Percentiles rank a stretch among this genome's conserved stretches.
phyloP scores from a whole-genome alignment of 2,888 invertebrate species.

The Trachelus tabidus region DNA sequence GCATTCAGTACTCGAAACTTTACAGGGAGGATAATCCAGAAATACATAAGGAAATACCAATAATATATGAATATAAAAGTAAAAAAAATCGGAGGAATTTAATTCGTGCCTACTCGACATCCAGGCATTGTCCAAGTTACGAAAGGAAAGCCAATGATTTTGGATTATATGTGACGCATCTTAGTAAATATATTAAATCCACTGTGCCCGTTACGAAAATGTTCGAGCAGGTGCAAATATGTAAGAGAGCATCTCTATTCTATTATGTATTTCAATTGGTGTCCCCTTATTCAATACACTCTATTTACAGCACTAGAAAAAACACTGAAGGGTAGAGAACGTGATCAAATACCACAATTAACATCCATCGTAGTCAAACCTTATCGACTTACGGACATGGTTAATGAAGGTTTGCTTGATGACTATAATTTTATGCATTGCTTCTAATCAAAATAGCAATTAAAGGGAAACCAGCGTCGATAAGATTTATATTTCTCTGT shows the following conservation, averaged over 20 bases:
- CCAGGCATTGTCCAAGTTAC: slow-evolving; percentile 55
- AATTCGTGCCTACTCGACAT: slow-evolving; percentile 59
- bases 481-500: slow-evolving; percentile 6
- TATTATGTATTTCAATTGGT: neutral
- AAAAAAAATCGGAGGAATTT: slow-evolving; percentile 54
- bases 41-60: slow-evolving; percentile 53
- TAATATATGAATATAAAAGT: slow-evolving; percentile 47
- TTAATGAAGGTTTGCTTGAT: slow-evolving; percentile 26
- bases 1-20: neutral
- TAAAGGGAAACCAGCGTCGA: neutral
- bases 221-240: slow-evolving; percentile 54
- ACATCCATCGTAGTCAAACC: slow-evolving; percentile 51
- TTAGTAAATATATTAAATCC: slow-evolving; percentile 51
- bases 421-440: neutral
- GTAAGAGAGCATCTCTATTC: slow-evolving; percentile 34
- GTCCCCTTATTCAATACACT: neutral
- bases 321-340: slow-evolving; percentile 48
- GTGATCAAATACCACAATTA: slow-evolving; percentile 58
- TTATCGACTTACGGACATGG: slow-evolving; percentile 49
- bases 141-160: slow-evolving; percentile 47
- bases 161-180: slow-evolving; percentile 55
- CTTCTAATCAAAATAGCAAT: neutral
- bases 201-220: slow-evolving; percentile 53
- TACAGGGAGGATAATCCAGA: slow-evolving; percentile 53
- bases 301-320: slow-evolving; percentile 50